Evolutionary conservation across 92 coral and sea anemone species (phyloP), one percentile per base, ranked within the genome.

Genomic region (Scolanthus callimorphus): DNA sequence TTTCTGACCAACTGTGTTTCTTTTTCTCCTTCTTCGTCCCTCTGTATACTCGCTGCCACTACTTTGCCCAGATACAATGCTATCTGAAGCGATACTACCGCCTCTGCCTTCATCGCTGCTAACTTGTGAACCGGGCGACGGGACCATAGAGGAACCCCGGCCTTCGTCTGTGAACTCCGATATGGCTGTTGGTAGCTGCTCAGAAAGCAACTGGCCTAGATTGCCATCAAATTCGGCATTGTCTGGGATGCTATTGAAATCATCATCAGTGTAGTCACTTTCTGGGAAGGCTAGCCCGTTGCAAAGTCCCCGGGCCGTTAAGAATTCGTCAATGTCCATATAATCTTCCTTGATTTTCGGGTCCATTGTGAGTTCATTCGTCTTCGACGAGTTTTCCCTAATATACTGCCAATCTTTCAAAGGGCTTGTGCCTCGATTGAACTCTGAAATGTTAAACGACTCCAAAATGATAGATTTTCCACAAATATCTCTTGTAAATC

Each of bases 251-350:
- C 38, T 31, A 3, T 22, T 27, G 17, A 63, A 63, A 20, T 71
- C 85, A 3, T 70, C 84, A 29, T 59, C 82, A 10, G 76, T 28
- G 38, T 53, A 63, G 29, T 78, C 84, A 38, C 67, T 39, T 28
- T 79, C 85, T 25, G 79, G 61, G 38, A 74, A 66, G 6, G 79
- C 31, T 11, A 79, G 63, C 37, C 69, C 78, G 0, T 59, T 63
- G 31, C 85, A 79, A 0, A 79, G 19, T 6, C 57, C 78, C 47
- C 54, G 62, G 17, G 75, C 70, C 4, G 81, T 60, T 43, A 80
- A 37, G 29, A 80, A 80, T 55, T 80, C 86, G 25, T 80, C 86
- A n/a, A 80, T 29, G 67, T 73, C 86, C 86, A 80, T 80, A 50
- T 58, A 80, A 59, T 73, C 80, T 31, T 80, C 67, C 61, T 59